Evolutionary conservation across 2,113 vertebrate genomes (phyloP).

Genomic region (Zapus hudsonius): DNA sequence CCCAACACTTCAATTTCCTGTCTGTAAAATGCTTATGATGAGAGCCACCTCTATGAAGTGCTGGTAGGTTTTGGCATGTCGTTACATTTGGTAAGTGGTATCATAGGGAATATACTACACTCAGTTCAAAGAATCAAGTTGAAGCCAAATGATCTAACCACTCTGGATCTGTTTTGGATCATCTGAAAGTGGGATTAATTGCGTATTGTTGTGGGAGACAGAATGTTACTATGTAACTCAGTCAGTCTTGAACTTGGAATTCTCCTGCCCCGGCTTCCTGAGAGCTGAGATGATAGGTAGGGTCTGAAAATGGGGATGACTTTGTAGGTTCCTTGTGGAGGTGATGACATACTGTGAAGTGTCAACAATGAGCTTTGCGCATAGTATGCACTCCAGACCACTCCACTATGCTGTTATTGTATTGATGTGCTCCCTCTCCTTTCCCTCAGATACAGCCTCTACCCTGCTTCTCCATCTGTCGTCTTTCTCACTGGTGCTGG

Average conservation of each 20-base stretch:
- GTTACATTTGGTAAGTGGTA: not conserved
- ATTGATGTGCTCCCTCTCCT: not conserved
- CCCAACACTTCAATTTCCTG: constrained; percentile 35
- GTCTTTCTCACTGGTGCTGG: constrained; percentile 51
- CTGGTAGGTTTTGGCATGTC: not conserved
- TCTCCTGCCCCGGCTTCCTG: not conserved
- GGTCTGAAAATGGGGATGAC: not conserved
- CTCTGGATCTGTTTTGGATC: not conserved
- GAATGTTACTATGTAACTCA: not conserved
- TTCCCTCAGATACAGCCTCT: not conserved
- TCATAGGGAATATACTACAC: not conserved
- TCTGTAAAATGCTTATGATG: not conserved
- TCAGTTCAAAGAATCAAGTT: not conserved
- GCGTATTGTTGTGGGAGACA: not conserved
- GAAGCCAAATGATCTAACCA: not conserved
- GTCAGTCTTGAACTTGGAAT: not conserved
- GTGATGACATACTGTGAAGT: not conserved
- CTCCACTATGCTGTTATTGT: not conserved
- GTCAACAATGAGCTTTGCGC: not conserved
- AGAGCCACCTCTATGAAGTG: not conserved
- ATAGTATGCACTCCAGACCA: not conserved
- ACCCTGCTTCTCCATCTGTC: constrained; percentile 21
- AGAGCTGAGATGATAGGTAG: not conserved
- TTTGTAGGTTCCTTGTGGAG: not conserved
- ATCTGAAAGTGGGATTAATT: constrained; percentile 17